phyloP scores from a whole-genome alignment of 1,140 invertebrate species.

The Eciton burchellii region DNA sequence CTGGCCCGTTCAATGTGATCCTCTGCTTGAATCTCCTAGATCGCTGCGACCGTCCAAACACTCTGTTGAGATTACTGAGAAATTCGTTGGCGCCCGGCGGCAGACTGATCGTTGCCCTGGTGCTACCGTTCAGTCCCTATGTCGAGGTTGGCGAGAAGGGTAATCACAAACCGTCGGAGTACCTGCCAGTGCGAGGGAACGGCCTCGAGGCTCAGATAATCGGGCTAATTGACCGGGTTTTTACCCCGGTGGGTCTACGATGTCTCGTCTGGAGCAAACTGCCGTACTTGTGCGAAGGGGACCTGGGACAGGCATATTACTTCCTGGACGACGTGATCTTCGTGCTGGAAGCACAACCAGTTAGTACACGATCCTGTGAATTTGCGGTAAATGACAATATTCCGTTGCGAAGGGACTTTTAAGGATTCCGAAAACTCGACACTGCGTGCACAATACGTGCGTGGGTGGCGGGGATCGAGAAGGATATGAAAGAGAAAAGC shows the following conservation, averaged over 20 bases:
- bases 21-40: conserved; percentile 96
- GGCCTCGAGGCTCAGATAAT: conserved; percentile 93
- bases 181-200: conserved; percentile 88
- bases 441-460: neutral
- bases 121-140: conserved; percentile 95
- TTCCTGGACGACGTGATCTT: conserved; percentile 96
- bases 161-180: conserved; percentile 91
- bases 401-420: conserved; percentile 22
- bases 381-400: neutral
- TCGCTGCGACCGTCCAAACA: conserved; percentile 92
- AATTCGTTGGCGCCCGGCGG: conserved; percentile 89
- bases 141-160: conserved; percentile 91
- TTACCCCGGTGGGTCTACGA: conserved; percentile 90
- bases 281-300: conserved; percentile 97
- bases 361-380: conserved; percentile 53
- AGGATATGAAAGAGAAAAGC: neutral
- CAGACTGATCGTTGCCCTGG: conserved; percentile 92
- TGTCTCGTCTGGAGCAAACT: conserved; percentile 92
- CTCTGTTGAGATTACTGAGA: conserved; percentile 90
- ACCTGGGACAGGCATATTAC: conserved; percentile 96
- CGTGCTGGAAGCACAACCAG: conserved; percentile 85
- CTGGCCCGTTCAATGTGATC: conserved; percentile 91
- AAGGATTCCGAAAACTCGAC: neutral
- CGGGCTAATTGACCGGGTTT: conserved; percentile 90
- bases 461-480: too few species aligned